phyloP scores from a whole-genome alignment of 2,113 vertebrate genomes.

The Pimephales promelas region DNA sequence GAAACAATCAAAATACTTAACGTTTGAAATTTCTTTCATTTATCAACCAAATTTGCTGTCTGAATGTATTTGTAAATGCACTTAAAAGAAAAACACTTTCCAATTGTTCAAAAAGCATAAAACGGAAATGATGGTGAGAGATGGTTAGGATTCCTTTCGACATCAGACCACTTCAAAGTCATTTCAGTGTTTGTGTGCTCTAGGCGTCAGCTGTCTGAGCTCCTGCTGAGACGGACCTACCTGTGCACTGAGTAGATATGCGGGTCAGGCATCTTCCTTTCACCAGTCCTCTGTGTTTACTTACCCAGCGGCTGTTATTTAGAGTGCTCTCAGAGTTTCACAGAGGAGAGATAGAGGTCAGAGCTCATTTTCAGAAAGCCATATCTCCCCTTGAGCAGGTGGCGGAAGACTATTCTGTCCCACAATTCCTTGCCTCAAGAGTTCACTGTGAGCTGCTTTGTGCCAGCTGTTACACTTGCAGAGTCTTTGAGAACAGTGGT shows the following conservation, averaged over 20 bases:
- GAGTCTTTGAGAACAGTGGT: slow-evolving; percentile 13
- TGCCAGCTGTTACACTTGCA: slow-evolving; percentile 17
- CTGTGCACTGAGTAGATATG: slow-evolving; percentile 1
- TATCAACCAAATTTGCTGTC: neutral
- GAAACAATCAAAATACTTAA: neutral
- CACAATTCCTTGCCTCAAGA: slow-evolving; percentile 7
- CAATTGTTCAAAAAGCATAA: neutral
- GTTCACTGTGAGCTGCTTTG: neutral
- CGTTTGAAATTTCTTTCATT: neutral
- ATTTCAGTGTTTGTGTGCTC: slow-evolving; percentile 34
- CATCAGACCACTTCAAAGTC: slow-evolving; percentile 19
- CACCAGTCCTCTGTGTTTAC: slow-evolving; percentile 13
- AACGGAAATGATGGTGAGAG: neutral
- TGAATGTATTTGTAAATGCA: neutral
- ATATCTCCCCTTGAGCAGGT: slow-evolving; percentile 12
- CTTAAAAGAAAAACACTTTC: neutral
- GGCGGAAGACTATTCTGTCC: slow-evolving; percentile 1
- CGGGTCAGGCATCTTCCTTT: slow-evolving; percentile 9
- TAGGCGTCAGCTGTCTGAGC: slow-evolving; percentile 11
- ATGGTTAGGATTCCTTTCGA: neutral
- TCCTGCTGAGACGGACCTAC: slow-evolving; percentile 12
- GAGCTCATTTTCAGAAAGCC: slow-evolving; percentile 19
- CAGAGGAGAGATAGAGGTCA: slow-evolving; percentile 26
- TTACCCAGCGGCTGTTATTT: slow-evolving; percentile 26
- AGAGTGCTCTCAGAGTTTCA: slow-evolving; percentile 7